Evolutionary conservation across 2,888 invertebrate genomes (phyloP), one percentile per base, ranked within the genome.

Genomic region (Spodoptera exigua): DNA sequence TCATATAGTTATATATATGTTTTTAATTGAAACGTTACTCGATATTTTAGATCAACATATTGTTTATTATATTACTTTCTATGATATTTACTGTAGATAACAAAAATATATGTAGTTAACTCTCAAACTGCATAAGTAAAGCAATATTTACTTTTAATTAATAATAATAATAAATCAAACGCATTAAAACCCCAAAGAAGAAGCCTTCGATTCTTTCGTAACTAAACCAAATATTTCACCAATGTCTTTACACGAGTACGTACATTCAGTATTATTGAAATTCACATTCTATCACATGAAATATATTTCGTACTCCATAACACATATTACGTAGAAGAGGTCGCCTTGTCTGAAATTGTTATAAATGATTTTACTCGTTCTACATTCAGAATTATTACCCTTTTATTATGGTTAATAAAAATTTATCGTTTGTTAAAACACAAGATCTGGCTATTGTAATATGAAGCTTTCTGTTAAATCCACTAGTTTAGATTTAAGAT

Each of bases 261-360:
- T 17, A 40, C 52, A 72, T 32, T 61, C 53, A 35, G 27, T 67
- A 48, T 46, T 67, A 70, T 70, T 56, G 68, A 67, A 67, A 70
- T 72, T 61, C 73, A 51, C 53, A 70, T 70, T 72, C 73, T 69
- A 73, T 63, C 46, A 52, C 21, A 64, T 71, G 53, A 71, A 52
- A 63, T 74, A 74, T 69, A 71, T 69, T 46, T 51, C 64, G 39
- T 37, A 60, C 60, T 57, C 57, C 39, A 70, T 68, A 68, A 57
- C 74, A 63, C 56, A 69, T 73, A 71, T 74, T 71, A 67, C 57
- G 39, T 71, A 48, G 57, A 66, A 72, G 73, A 70, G 73, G 60
- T 76, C 53, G 58, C 62, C 58, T 58, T 57, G 48, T 62, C 62
- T 60, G 61, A 59, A 71, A 74, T 66, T 61, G 72, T 69, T 60